phyloP scores from a whole-genome alignment of 2,797 vertebrate species.

The Fratercula arctica region DNA sequence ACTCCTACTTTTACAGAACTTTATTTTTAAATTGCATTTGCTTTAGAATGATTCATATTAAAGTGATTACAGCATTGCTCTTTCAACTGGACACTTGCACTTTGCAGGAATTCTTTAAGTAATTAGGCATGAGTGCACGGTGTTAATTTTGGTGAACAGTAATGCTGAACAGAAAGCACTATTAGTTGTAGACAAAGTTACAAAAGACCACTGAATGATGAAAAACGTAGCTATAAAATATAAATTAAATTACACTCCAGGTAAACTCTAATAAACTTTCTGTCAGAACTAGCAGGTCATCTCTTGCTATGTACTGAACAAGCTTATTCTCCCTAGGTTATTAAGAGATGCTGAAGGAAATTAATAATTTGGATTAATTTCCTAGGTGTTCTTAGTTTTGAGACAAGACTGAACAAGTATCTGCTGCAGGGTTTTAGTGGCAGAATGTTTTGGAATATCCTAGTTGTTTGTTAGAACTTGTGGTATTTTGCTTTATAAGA shows the following conservation, averaged over 20 bases:
- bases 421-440: not conserved
- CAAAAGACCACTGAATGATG: not conserved
- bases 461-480: not conserved
- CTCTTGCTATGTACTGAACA: not conserved
- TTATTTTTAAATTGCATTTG: not conserved
- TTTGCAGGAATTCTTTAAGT: not conserved
- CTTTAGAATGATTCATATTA: not conserved
- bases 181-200: not conserved
- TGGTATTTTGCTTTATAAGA: not conserved
- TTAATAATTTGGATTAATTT: constrained; percentile 13
- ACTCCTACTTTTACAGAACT: not conserved
- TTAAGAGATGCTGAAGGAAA: not conserved
- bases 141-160: not conserved
- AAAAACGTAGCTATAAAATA: not conserved
- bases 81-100: not conserved
- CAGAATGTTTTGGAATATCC: not conserved
- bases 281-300: not conserved
- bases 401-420: constrained; percentile 8
- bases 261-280: not conserved
- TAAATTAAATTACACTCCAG: not conserved
- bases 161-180: not conserved
- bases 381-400: not conserved
- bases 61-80: not conserved
- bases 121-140: not conserved
- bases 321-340: not conserved